Evolutionary conservation across 2,888 invertebrate genomes (phyloP).

Genomic region (Lithodes maja): DNA sequence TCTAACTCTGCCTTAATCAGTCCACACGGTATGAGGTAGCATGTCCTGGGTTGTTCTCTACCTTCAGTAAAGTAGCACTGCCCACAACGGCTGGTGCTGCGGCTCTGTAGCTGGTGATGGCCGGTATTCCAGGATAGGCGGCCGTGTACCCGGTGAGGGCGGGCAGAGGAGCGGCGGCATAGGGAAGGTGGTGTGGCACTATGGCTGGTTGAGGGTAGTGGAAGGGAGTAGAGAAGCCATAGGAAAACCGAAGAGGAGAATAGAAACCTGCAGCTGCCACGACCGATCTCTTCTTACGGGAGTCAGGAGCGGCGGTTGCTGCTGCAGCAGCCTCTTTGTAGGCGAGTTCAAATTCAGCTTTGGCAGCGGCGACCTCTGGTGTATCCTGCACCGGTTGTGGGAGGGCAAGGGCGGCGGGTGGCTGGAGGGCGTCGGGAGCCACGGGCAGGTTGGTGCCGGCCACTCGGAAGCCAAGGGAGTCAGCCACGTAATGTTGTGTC

Average conservation of each 20-base stretch:
- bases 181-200: background rate
- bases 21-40: conserved; percentile 66
- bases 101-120: conserved; percentile 31
- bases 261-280: background rate
- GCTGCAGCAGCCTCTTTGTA: conserved; percentile 36
- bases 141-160: conserved; percentile 31
- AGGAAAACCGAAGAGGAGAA: conserved; percentile 27
- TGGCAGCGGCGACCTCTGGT: conserved; percentile 75
- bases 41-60: conserved; percentile 58
- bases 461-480: conserved; percentile 78
- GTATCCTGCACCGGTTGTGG: conserved; percentile 72
- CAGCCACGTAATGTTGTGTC: conserved; percentile 74
- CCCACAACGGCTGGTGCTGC: conserved; percentile 37
- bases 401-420: conserved; percentile 1
- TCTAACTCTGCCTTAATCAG: conserved; percentile 4
- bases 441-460: conserved; percentile 78
- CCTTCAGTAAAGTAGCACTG: conserved; percentile 40
- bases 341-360: conserved; percentile 38
- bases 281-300: conserved; percentile 41
- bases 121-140: conserved; percentile 23
- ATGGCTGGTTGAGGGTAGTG: conserved; percentile 10
- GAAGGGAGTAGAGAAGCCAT: conserved; percentile 25
- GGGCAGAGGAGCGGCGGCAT: conserved; percentile 19
- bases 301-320: conserved; percentile 56
- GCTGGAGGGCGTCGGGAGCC: background rate